These are phyloP conservation scores for Coturnix japonica DNA, from an alignment of 2,113 vertebrate genomes.

Conservation along the genomic window DNA sequence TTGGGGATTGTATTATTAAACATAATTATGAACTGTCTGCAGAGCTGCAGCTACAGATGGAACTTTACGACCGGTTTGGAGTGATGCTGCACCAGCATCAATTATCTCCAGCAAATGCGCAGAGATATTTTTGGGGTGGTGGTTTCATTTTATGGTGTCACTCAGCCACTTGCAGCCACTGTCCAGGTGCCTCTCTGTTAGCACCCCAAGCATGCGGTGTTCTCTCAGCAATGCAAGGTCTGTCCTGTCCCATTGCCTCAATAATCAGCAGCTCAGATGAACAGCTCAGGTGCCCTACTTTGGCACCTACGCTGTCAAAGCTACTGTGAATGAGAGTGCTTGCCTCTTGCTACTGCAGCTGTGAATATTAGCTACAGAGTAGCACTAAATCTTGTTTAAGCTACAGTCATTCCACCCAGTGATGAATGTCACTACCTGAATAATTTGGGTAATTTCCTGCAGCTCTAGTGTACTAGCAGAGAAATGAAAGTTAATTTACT, in stretches of 20 bases:
- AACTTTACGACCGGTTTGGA: constrained; percentile 49
- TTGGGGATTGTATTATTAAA: neutral
- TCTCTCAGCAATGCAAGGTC: neutral
- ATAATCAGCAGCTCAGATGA: constrained; percentile 54
- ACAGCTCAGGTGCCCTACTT: neutral
- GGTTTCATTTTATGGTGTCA: constrained; percentile 34
- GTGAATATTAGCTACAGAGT: constrained; percentile 34
- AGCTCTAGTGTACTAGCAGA: constrained; percentile 69
- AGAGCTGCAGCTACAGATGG: neutral
- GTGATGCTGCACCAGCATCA: constrained; percentile 6
- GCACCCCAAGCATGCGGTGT: neutral
- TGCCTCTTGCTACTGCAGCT: constrained; percentile 32
- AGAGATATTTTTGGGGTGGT: constrained; percentile 23
- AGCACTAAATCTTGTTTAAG: constrained; percentile 72
- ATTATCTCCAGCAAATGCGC: constrained; percentile 28
- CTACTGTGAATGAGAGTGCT: constrained; percentile 10
- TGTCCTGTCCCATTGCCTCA: neutral
- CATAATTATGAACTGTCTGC: constrained; percentile 26
- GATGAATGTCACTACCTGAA: constrained; percentile 75
- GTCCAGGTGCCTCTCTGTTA: constrained; percentile 24
- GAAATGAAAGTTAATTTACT: constrained; percentile 78
- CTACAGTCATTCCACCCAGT: constrained; percentile 54
- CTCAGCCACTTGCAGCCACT: neutral
- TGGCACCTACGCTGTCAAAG: constrained; percentile 25
- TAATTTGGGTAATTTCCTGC: constrained; percentile 78